phyloP scores from a whole-genome alignment of 2,888 invertebrate genomes.

The Pseudanteris insignis region DNA sequence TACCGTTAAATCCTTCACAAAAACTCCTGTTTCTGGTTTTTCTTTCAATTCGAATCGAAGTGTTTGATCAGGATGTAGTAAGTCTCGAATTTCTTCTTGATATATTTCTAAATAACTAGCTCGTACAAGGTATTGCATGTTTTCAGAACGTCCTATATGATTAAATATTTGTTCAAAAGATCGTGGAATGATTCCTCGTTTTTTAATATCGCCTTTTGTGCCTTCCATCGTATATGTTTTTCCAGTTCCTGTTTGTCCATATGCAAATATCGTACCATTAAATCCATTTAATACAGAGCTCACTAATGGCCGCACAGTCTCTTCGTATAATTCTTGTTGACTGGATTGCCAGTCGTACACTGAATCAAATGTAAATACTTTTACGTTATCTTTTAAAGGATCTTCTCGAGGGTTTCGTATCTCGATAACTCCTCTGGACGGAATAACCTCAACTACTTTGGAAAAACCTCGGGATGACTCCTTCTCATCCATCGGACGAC shows the following conservation, averaged over 20 bases:
- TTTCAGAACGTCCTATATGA: constrained; percentile 89
- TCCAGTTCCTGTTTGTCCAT: constrained; percentile 98
- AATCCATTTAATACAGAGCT: constrained; percentile 96
- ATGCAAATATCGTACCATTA: constrained; percentile 99
- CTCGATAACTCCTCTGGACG: constrained; percentile 89
- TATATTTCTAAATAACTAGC: constrained; percentile 98
- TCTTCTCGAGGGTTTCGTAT: constrained; percentile 84
- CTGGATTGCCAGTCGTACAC: constrained; percentile 92
- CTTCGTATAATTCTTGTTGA: constrained; percentile 94
- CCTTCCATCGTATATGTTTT: constrained; percentile 83
- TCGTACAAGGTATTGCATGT: constrained; percentile 94
- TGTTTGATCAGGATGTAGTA: constrained; percentile 75
- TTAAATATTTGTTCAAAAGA: constrained; percentile 98
- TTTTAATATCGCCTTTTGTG: constrained; percentile 72
- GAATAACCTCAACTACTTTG: constrained; percentile 85
- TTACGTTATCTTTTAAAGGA: constrained; percentile 77
- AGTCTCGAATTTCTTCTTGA: constrained; percentile 84
- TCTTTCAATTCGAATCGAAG: constrained; percentile 79
- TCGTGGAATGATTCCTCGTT: constrained; percentile 90
- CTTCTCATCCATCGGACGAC: constrained; percentile 91
- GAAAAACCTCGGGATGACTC: constrained; percentile 80
- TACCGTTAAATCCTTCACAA: constrained; percentile 94
- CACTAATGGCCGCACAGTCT: constrained; percentile 93
- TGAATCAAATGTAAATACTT: constrained; percentile 97
- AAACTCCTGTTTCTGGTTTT: constrained; percentile 85